Conservation (phyloP, 1,140 invertebrate genomes). For the Papilio aristodemus region DNA sequence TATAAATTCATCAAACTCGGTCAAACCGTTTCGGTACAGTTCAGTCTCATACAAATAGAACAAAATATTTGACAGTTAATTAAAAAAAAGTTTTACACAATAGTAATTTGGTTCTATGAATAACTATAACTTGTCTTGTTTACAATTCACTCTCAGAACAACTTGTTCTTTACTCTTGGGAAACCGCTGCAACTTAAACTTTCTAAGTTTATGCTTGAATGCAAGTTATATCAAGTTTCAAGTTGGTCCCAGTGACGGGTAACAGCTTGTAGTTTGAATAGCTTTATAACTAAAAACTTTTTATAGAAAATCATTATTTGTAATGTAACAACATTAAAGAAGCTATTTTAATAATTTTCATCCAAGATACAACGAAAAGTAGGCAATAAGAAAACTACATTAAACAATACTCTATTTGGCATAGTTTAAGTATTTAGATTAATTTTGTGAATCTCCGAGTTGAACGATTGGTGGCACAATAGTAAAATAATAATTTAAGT, state of each 20-base stretch:
- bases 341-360: no score
- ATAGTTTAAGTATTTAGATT: no score
- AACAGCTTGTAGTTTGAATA: not conserved
- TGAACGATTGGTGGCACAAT: no score
- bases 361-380: not conserved
- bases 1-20: no score
- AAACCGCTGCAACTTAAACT: conserved; percentile 9
- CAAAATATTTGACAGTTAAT: no score
- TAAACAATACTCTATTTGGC: no score
- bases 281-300: not conserved
- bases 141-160: not conserved
- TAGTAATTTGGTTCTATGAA: not conserved
- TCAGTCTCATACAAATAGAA: no score
- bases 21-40: no score
- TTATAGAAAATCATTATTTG: not conserved
- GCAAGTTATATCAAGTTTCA: conserved; percentile 12
- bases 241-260: conserved; percentile 2
- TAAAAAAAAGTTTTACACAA: not conserved
- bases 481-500: no score
- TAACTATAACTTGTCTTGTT: conserved; percentile 7
- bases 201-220: conserved; percentile 9
- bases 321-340: no score
- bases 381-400: no score
- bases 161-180: not conserved
- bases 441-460: no score